Evolutionary conservation across 2,113 vertebrate species (phyloP), one percentile per base, ranked within the genome.

Genomic region (Spea multiplicata): DNA sequence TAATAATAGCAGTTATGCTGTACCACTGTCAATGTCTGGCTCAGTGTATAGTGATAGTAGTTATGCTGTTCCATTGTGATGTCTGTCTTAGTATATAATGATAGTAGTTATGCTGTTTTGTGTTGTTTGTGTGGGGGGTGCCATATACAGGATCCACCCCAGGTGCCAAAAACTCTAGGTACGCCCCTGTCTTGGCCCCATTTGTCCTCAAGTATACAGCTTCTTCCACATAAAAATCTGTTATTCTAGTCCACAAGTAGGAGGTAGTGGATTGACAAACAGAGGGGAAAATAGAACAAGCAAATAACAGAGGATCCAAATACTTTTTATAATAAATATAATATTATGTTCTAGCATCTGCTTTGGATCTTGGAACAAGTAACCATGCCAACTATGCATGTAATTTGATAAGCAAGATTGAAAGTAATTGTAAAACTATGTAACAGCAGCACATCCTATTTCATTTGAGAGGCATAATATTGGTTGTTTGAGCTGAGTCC

Each of bases 311-410:
- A 71, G 7, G 16, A 73, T 80, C 52, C 71, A 72, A 73, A 50
- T 73, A 30, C 71, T 61, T 50, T 71, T 62, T 67, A 72, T 47
- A 49, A 50, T 49, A 80, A 73, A 67, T 68, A 75, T 67, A 74
- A 72, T 67, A 78, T 78, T 66, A 73, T 80, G 71, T 73, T 44
- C 64, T 16, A 80, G 52, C 78, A 80, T 80, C 78, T 80, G 78
- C 64, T 80, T 80, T 67, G 64, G 64, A 80, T 80, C 70, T 80
- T 50, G 44, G 16, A 73, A 66, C 3, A 48, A 57, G 77, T 80
- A 73, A 73, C 77, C 70, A 80, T 80, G 77, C 77, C 77, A 80
- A 80, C 77, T 80, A 61, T 73, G 77, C 44, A 30, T 73, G 71
- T 80, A 73, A 80, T 74, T 67, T 80, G 71, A 80, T 80, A 80